Evolutionary conservation across 2,888 invertebrate genomes (phyloP), one percentile per base, ranked within the genome.

Genomic region (Tetanocera ferruginea): DNA sequence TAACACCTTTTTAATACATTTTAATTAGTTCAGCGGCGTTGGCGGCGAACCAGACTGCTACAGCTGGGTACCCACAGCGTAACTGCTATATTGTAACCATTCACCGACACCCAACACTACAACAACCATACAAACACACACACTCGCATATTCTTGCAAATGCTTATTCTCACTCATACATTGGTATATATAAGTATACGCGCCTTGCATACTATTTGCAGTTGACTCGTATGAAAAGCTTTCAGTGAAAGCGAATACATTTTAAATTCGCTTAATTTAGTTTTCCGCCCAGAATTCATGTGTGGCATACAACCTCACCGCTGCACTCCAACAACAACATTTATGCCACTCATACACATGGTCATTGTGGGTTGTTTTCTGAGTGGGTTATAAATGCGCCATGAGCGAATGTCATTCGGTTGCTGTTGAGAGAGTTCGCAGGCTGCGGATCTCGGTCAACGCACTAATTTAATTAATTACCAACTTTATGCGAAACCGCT

Each of bases 1-100:
- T 64, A 64, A 74, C 62, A 74, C 74, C 64, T 64, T 64, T 62
- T 73, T 60, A 73, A 64, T 64, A 64, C 74, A 62, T 64, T 64
- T 74, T 64, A 74, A 74, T 74, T 74, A 64, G 74, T 64, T 64
- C 43, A 25, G 19, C 11, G 28, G 25, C 49, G 28, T 25, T 71
- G 71, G 34, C 17, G 31, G 52, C 11, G 34, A 37, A 55, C 34
- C 34, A 37, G 17, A n/a, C 66, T 19, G 19, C 9, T 17, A 34
- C 19, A 66, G n/a, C 17, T 34, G 31, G 66, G 37, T 31, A 31
- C 34, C 34, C 43, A 43, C 11, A 43, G 11, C 43, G 43, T 43
- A 43, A 43, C 43, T 11, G 43, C 43, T 11, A 14, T 43, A 11
- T 14, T 43, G 43, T 2, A 43, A 43, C 43, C 14, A 11, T 43